Conservation (phyloP, 2,888 invertebrate genomes). For the Amitus sp. region DNA sequence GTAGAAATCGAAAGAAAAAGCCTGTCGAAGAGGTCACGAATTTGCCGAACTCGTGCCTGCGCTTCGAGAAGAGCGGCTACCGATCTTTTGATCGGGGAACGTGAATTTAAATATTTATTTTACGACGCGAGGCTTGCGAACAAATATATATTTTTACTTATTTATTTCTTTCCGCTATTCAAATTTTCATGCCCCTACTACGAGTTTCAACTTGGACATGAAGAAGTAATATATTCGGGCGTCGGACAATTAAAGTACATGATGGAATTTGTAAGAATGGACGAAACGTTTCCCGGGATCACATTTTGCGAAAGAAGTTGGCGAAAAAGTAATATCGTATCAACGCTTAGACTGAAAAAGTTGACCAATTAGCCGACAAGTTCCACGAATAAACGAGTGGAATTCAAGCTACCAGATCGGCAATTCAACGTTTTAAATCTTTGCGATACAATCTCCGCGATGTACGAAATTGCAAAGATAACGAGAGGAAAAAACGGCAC, state of each 20-base stretch:
- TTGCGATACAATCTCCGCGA: conserved; percentile 45
- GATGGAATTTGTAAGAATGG: too few species aligned
- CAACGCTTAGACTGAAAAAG: conserved; percentile 6
- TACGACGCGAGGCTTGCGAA: conserved; percentile 52
- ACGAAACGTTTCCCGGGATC: neutral
- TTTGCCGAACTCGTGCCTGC: conserved; percentile 42
- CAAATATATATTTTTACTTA: too few species aligned
- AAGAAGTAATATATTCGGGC: too few species aligned
- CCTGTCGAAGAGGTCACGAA: conserved; percentile 46
- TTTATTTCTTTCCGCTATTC: too few species aligned
- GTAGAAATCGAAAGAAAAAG: conserved; percentile 27
- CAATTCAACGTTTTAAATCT: conserved; percentile 47
- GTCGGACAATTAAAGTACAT: too few species aligned
- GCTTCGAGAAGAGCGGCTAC: conserved; percentile 45
- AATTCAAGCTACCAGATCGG: conserved; percentile 50
- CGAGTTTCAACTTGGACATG: too few species aligned
- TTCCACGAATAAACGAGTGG: conserved; percentile 46
- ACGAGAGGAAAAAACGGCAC: conserved; percentile 18
- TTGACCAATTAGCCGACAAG: conserved; percentile 46
- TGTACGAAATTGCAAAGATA: conserved; percentile 20
- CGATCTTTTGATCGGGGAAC: conserved; percentile 48
- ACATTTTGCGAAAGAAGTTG: neutral
- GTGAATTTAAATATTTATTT: conserved; percentile 62
- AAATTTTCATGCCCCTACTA: conserved; percentile 47
- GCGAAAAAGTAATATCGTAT: neutral